A percentile compares a stretch with the other conserved stretches of the same genome.
Evolutionary conservation across 2,888 invertebrate species (phyloP).

Genomic region (Koerneria pararmatus): DNA sequence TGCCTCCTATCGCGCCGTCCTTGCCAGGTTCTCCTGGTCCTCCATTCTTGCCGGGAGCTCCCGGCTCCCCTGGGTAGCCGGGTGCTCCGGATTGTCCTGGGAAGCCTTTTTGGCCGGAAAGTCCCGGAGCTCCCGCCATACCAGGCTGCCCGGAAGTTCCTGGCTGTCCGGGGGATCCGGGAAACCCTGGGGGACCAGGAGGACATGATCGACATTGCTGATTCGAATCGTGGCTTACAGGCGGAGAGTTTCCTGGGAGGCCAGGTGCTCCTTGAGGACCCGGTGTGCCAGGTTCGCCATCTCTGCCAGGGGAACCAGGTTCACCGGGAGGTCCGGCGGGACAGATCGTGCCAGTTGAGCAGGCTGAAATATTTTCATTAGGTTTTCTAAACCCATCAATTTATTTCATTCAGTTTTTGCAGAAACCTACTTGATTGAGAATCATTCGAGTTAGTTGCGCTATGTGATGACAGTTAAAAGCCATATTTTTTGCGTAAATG

Average conservation of each 20-base stretch:
- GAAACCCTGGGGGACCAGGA: conserved; percentile 23
- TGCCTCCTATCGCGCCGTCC: conserved; percentile 21
- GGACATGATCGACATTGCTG: conserved; percentile 6
- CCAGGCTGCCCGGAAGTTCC: conserved; percentile 32
- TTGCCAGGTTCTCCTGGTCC: conserved; percentile 19
- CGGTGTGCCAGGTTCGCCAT: conserved; percentile 26
- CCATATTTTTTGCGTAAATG: too few species aligned
- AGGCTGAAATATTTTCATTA: conserved; percentile 17
- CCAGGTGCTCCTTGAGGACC: conserved; percentile 30
- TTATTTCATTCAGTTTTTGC: too few species aligned
- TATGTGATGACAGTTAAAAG: too few species aligned
- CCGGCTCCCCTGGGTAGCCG: conserved; percentile 14
- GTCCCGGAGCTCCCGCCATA: conserved; percentile 33
- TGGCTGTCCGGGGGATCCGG: conserved; percentile 32
- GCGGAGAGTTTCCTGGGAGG: conserved; percentile 25
- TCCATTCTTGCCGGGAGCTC: conserved; percentile 9
- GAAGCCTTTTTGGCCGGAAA: conserved; percentile 28
- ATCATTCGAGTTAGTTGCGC: too few species aligned
- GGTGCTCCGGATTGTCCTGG: conserved; percentile 14
- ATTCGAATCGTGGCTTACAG: conserved; percentile 4
- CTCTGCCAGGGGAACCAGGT: conserved; percentile 29
- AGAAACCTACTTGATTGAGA: too few species aligned
- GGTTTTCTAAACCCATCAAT: too few species aligned
- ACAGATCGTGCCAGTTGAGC: conserved; percentile 17
- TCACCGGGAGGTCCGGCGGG: conserved; percentile 26